Evolutionary conservation across 2,113 vertebrate species (phyloP), one percentile per base, ranked within the genome.

Genomic region (Coryphaenoides rupestris): DNA sequence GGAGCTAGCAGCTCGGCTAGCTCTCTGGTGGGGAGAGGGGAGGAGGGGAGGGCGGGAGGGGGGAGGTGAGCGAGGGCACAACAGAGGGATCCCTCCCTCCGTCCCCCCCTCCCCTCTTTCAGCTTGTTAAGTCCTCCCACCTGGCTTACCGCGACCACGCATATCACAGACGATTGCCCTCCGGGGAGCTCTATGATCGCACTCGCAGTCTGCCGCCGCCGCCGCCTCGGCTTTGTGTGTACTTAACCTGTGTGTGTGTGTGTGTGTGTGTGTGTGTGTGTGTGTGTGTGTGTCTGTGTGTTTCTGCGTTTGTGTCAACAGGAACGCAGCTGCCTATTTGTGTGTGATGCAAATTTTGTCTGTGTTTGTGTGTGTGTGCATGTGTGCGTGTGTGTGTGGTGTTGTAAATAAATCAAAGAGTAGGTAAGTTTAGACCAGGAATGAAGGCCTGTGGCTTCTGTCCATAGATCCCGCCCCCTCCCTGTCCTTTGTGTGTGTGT

Each of bases 401-500:
- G 24, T 3, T 26, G 24, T 26, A 26, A 26, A 26, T 26, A 26
- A 26, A 26, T 26, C 24, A 26, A 26, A 6, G 33, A 10, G 7
- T 40, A 10, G 33, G 33, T 40, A 40, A 10, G 13, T 40, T 40
- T 12, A 40, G 33, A 40, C 33, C 33, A 40, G 33, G 33, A 40
- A 12, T 40, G 5, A 40, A 40, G 33, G 33, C 33, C 33, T 40
- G 33, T 12, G 33, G 33, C 33, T 12, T 12, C 33, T 12, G 13
- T 40, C 33, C 13, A 2, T 9, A 7, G 2, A 40, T 40, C 33
- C 13, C 33, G 13, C 33, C 33, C 33, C 13, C 33, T 40, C 33
- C 2, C 33, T 9, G 33, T 7, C 33, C 33, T 40, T 40, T 40
- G 79, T 90, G 13, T 92, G 86, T 91, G 46, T 77, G 79, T 73